A percentile compares a stretch with the other conserved stretches of the same genome.
These are phyloP conservation scores for Zosterops borbonicus DNA, from an alignment of 2,113 vertebrate genomes.

Conservation along the genomic window DNA sequence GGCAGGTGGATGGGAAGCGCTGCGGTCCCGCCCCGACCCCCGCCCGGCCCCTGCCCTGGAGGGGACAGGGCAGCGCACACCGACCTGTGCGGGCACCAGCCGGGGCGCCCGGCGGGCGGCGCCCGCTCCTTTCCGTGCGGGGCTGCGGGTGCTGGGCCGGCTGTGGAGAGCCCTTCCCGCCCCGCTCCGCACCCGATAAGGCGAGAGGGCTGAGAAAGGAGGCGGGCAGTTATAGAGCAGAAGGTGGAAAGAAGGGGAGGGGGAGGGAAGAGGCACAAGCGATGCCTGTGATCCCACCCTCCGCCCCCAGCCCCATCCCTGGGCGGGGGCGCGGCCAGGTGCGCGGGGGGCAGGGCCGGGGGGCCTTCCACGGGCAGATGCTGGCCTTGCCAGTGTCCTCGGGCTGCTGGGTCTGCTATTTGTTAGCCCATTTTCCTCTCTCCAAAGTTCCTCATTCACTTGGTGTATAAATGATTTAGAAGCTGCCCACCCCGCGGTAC, in stretches of 20 bases:
- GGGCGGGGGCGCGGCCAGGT: conserved; percentile 28
- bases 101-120: not conserved
- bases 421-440: not conserved
- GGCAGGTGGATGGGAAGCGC: not conserved
- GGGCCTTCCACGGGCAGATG: not conserved
- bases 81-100: conserved; percentile 39
- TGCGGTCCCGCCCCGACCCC: not conserved
- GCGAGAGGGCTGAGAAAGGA: not conserved
- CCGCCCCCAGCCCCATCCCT: not conserved
- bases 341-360: not conserved
- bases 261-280: not conserved
- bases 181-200: conserved; percentile 15
- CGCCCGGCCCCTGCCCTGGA: not conserved
- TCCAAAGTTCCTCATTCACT: not conserved
- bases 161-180: not conserved
- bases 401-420: not conserved
- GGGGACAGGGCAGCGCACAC: not conserved
- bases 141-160: not conserved
- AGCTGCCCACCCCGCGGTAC: not conserved
- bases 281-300: not conserved
- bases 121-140: not conserved
- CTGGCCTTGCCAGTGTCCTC: no score
- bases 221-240: conserved; percentile 56
- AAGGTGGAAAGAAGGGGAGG: conserved; percentile 26
- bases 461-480: not conserved